Conservation (phyloP, 2,113 vertebrate species). For the Turdus rufiventris region DNA sequence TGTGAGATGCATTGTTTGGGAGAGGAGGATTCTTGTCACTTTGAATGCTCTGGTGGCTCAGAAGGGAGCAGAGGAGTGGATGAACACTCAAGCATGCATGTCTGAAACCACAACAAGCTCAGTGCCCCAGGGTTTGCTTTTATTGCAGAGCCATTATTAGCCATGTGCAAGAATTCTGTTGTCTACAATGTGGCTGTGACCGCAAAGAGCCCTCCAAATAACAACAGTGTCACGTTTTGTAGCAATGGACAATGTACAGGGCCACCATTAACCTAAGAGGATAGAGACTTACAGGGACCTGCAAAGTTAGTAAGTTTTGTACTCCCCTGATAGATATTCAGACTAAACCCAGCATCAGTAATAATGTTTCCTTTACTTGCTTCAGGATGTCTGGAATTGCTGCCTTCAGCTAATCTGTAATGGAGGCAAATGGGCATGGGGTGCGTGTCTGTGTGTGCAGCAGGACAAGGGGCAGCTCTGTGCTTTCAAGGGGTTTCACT, state of each 20-base stretch:
- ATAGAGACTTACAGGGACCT: background rate
- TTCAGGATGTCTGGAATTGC: background rate
- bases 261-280: background rate
- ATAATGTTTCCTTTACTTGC: background rate
- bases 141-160: slow-evolving; percentile 4
- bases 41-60: background rate
- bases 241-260: background rate
- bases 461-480: background rate
- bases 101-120: slow-evolving; percentile 28
- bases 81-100: background rate
- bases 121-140: slow-evolving; percentile 36
- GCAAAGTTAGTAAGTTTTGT: background rate
- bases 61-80: background rate
- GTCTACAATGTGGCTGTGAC: background rate
- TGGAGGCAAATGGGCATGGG: background rate
- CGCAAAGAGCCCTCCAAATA: background rate
- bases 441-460: background rate
- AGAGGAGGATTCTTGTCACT: slow-evolving; percentile 30
- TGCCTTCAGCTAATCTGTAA: background rate
- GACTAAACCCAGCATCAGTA: background rate
- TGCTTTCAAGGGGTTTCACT: background rate
- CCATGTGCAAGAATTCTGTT: slow-evolving; percentile 17
- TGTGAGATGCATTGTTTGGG: background rate
- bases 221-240: background rate
- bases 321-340: background rate